A percentile compares a stretch with the other conserved stretches of the same genome.
These are phyloP conservation scores for Eulemur coronatus DNA, from an alignment of 2,797 vertebrate species.

Conservation along the genomic window DNA sequence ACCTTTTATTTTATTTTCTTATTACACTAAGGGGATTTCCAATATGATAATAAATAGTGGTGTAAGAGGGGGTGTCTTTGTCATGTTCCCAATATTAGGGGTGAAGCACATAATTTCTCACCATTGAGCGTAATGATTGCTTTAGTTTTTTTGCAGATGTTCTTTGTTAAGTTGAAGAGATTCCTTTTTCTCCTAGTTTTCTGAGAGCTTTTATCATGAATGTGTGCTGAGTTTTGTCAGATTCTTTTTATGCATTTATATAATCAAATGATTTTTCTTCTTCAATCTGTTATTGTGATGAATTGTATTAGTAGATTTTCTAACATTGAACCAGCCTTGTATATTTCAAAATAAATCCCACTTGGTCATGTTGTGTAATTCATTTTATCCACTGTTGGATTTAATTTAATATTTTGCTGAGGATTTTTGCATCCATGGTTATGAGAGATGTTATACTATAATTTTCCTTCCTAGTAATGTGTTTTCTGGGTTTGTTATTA, in stretches of 20 bases:
- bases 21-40: not conserved
- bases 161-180: not conserved
- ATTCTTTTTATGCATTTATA: not conserved
- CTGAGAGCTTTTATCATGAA: not conserved
- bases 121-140: not conserved
- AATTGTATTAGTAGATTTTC: not conserved
- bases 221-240: not conserved
- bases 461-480: not conserved
- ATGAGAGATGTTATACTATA: not conserved
- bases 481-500: not conserved
- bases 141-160: not conserved
- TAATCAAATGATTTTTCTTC: not conserved
- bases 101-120: not conserved
- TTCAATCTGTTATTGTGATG: not conserved
- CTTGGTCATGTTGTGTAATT: not conserved
- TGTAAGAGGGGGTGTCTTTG: not conserved
- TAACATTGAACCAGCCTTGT: not conserved
- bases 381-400: not conserved
- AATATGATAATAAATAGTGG: not conserved
- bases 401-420: not conserved
- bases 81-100: not conserved
- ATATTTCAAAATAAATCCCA: not conserved
- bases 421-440: not conserved
- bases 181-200: not conserved
- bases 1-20: not conserved